Evolutionary conservation across 2,888 invertebrate genomes (phyloP), one percentile per base, ranked within the genome.

Genomic region (Diabrotica balteata): DNA sequence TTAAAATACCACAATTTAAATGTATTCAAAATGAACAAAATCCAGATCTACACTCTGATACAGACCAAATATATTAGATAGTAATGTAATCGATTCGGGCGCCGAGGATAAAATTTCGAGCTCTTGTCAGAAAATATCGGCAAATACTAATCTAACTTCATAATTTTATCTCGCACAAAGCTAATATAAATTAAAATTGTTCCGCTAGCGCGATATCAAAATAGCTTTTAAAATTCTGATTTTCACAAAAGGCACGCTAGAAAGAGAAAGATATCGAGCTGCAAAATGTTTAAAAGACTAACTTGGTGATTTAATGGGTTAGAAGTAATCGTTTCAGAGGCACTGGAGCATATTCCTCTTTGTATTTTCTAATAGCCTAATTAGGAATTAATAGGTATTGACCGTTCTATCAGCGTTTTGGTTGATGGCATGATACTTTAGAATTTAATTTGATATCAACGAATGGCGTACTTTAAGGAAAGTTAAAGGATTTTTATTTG

Each of bases 361-460:
- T 72, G 72, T 72, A 68, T 72, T 70, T 57, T 68, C 66, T 70
- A 67, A 72, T 72, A 68, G 68, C 32, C 69, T 70, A 67, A 72
- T 72, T 72, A 72, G 61, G 66, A 66, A 61, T 62, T 72, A 72
- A 69, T 72, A 58, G 72, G 59, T 59, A 69, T 62, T 52, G 62
- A 52, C 66, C 51, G 45, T 44, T 61, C 43, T 44, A 50, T 66
- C 49, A 66, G 51, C 58, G 51, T 59, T 46, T 46, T 11, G 47
- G 51, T 64, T 46, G 42, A 53, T 53, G 52, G 42, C 42, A 11
- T 43, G 11, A 32, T 53, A 53, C 43, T 53, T n/a, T n/a, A 53
- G 42, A 5, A 4, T 42, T 7, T n/a, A 11, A 8, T 42, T 53
- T 54, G 32, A 32, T 32, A 32, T 32, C 32, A 32, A 4, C 32